These are phyloP conservation scores for Zaprionus nigranus DNA, from an alignment of 1,140 invertebrate genomes.

Conservation along the genomic window DNA sequence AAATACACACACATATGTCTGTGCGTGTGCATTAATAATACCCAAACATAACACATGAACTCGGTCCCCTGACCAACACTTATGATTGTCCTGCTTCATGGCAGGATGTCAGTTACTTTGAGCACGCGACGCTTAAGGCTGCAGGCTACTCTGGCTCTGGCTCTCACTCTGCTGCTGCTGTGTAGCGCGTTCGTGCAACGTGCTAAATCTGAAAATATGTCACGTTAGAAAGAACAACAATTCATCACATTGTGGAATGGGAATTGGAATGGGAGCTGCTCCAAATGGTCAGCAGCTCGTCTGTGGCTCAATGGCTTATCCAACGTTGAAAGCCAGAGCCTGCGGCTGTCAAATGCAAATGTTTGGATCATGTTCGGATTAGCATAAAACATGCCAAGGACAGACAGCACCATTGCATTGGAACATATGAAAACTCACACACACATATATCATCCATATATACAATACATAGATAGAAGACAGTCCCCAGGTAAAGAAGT, in stretches of 20 bases:
- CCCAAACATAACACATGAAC: neutral
- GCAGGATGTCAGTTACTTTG: constrained; percentile 2
- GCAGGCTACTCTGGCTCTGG: neutral
- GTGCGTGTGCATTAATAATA: constrained; percentile 1
- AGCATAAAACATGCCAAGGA: constrained; percentile 12
- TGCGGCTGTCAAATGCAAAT: constrained; percentile 11
- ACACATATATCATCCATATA: neutral
- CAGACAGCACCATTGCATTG: neutral
- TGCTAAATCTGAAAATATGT: constrained; percentile 10
- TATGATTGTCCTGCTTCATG: neutral
- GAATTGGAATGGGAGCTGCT: neutral
- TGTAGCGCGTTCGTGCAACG: neutral
- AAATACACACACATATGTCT: neutral
- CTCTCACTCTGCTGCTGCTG: neutral
- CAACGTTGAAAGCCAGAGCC: constrained; percentile 9
- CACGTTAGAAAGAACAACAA: constrained; percentile 8
- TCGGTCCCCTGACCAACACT: constrained; percentile 1
- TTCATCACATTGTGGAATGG: constrained; percentile 5
- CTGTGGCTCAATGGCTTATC: constrained; percentile 9
- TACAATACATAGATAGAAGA: neutral
- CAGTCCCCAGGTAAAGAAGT: neutral
- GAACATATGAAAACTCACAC: constrained; percentile 4
- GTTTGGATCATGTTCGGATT: constrained; percentile 11
- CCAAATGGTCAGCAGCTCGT: constrained; percentile 7
- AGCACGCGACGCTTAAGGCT: constrained; percentile 3